Conservation (phyloP, 2,797 vertebrate species). For the Glossophaga mutica region DNA sequence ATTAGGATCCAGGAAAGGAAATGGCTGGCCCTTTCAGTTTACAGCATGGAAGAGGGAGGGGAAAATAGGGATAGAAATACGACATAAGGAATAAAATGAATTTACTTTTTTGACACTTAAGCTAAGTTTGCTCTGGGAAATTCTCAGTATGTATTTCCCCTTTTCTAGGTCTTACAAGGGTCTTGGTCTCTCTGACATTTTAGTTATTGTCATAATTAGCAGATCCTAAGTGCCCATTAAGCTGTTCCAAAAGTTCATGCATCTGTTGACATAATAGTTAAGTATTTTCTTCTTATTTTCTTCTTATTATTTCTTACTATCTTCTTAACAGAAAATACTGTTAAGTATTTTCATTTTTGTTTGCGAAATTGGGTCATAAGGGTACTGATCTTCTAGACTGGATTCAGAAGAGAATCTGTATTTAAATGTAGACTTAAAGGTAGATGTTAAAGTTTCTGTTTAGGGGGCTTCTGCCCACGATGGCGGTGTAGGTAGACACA, state of each 20-base stretch:
- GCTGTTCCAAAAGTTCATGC: neutral
- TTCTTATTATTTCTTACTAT: no score
- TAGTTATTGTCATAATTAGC: neutral
- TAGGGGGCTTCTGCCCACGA: neutral
- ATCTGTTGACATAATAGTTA: neutral
- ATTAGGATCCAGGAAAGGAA: neutral
- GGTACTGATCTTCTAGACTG: neutral
- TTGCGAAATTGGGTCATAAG: neutral
- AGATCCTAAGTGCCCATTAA: neutral
- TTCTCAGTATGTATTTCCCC: neutral
- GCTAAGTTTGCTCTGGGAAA: neutral
- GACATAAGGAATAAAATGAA: neutral
- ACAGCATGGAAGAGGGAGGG: neutral
- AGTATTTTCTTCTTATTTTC: neutral
- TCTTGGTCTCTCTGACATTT: neutral
- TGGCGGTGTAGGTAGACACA: no score
- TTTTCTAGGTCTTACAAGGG: neutral
- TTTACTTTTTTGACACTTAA: neutral
- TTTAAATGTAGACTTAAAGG: conserved; percentile 2
- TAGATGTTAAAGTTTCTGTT: neutral
- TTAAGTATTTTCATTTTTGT: neutral
- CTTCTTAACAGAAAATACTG: neutral
- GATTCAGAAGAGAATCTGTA: neutral
- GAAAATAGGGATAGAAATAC: neutral
- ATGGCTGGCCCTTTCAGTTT: neutral